phyloP scores from a whole-genome alignment of 2,113 vertebrate species.

The Apeltes quadracus region DNA sequence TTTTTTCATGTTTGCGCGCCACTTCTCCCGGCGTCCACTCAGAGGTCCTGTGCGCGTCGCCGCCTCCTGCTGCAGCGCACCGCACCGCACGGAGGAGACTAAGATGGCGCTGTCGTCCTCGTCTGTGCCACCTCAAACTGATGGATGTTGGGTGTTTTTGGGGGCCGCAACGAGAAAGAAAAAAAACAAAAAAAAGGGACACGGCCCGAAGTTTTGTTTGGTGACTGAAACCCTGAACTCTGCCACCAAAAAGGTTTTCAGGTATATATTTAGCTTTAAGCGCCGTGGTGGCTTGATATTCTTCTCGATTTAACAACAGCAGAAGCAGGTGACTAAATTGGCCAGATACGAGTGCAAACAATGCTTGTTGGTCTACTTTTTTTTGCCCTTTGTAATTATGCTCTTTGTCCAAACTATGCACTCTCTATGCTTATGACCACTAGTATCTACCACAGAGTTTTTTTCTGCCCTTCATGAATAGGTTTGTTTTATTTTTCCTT shows the following conservation, averaged over 20 bases:
- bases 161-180: no score
- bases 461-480: conserved; percentile 83
- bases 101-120: conserved; percentile 49
- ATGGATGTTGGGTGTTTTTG: no score
- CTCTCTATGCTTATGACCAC: conserved; percentile 86
- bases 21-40: conserved; percentile 46
- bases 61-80: conserved; percentile 47
- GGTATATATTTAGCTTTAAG: conserved; percentile 53
- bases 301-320: conserved; percentile 26
- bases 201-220: conserved; percentile 23
- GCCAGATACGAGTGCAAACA: conserved; percentile 52
- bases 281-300: conserved; percentile 45
- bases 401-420: conserved; percentile 80
- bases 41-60: conserved; percentile 53
- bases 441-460: conserved; percentile 87
- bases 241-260: conserved; percentile 65
- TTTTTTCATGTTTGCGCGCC: conserved; percentile 55
- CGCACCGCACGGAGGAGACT: conserved; percentile 11
- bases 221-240: conserved; percentile 37
- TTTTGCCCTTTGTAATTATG: conserved; percentile 72
- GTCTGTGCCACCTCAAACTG: background rate
- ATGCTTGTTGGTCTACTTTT: conserved; percentile 45
- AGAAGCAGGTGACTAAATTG: conserved; percentile 45
- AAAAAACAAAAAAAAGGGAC: no score
- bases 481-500: conserved; percentile 67